Evolutionary conservation across 2,113 vertebrate genomes (phyloP).

Genomic region (Indicator indicator): DNA sequence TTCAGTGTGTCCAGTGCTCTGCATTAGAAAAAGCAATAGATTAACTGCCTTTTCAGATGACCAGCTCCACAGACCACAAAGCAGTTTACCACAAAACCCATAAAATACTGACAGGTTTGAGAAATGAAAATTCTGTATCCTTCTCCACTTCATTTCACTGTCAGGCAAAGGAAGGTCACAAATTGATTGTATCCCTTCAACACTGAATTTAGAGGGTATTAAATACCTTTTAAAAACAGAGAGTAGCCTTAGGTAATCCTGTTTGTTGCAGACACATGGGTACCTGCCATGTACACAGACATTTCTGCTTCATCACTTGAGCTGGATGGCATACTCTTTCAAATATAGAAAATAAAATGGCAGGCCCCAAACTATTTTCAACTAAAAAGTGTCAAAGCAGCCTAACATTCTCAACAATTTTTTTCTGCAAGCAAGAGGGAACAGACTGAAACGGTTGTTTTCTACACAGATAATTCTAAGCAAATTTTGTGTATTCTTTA

Average conservation of each 20-base stretch:
- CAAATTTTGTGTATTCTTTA: not conserved
- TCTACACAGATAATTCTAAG: not conserved
- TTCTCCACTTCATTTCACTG: slow-evolving; percentile 42
- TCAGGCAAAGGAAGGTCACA: slow-evolving; percentile 59
- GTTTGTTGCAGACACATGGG: not conserved
- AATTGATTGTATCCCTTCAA: slow-evolving; percentile 68
- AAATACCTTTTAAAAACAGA: slow-evolving; percentile 31
- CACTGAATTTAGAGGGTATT: not conserved
- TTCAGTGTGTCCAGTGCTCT: not conserved
- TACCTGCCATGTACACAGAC: not conserved
- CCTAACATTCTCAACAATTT: not conserved
- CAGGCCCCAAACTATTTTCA: not conserved
- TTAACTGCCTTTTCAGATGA: not conserved
- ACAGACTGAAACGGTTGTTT: not conserved
- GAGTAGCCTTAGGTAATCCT: slow-evolving; percentile 17
- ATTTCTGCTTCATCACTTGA: not conserved
- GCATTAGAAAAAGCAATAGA: not conserved
- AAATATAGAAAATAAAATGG: not conserved
- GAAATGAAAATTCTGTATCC: slow-evolving; percentile 38
- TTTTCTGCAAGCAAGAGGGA: not conserved
- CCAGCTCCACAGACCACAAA: slow-evolving; percentile 13
- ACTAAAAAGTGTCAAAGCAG: not conserved
- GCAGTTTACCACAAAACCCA: slow-evolving; percentile 11
- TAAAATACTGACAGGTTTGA: slow-evolving; percentile 31
- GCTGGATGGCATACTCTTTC: not conserved